These are phyloP conservation scores for Theodoxus fluviatilis DNA, from an alignment of 2,888 invertebrate species.

Conservation along the genomic window DNA sequence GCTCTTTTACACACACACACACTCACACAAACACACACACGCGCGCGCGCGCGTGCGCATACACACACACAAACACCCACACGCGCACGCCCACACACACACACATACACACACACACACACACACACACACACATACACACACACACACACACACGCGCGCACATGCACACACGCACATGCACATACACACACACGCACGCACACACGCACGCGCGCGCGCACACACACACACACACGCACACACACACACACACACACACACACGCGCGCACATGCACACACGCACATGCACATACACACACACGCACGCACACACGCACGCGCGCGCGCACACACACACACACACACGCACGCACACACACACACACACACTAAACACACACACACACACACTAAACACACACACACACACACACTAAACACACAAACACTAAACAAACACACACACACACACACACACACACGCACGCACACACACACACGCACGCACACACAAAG, in stretches of 20 bases:
- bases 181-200: background rate
- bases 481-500: conserved; percentile 19
- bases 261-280: background rate
- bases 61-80: too few relatives aligned
- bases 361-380: too few relatives aligned
- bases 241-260: conserved; percentile 10
- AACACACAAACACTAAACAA: conserved; percentile 1
- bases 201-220: background rate
- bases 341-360: conserved; percentile 8
- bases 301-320: background rate
- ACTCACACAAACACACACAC: too few relatives aligned
- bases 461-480: conserved; percentile 20
- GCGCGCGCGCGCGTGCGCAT: too few relatives aligned
- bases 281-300: background rate
- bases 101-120: background rate
- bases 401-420: too few relatives aligned
- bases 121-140: conserved; percentile 20
- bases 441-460: background rate
- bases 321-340: background rate
- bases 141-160: conserved; percentile 20
- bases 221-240: background rate
- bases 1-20: too few relatives aligned
- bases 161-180: conserved; percentile 1
- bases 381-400: too few relatives aligned
- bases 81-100: background rate